Evolutionary conservation across 2,797 vertebrate species (phyloP).

Genomic region (Naso thynnoides): DNA sequence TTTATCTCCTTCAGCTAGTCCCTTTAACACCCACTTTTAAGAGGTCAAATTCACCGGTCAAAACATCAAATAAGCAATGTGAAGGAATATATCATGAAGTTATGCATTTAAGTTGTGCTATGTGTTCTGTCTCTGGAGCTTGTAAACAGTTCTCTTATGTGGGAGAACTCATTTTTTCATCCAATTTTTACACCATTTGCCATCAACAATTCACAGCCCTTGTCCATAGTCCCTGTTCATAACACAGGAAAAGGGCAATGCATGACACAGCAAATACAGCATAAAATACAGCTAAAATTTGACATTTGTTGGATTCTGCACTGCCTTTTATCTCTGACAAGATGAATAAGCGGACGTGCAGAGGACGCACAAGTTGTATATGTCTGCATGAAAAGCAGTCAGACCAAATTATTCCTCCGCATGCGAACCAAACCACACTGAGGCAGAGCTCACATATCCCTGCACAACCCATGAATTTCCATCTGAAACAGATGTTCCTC

Average conservation of each 20-base stretch:
- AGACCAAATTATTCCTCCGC: slow-evolving; percentile 73
- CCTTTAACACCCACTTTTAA: slow-evolving; percentile 1
- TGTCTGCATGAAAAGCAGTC: slow-evolving; percentile 64
- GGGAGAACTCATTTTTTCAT: slow-evolving; percentile 6
- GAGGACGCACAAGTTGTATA: slow-evolving; percentile 64
- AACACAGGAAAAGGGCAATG: slow-evolving; percentile 18
- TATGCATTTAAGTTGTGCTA: slow-evolving; percentile 8
- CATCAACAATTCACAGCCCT: slow-evolving; percentile 19
- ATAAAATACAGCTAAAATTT: neutral
- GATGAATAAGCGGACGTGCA: slow-evolving; percentile 45
- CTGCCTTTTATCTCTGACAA: slow-evolving; percentile 18
- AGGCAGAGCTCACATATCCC: slow-evolving; percentile 63
- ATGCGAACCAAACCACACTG: slow-evolving; percentile 77
- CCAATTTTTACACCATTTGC: slow-evolving; percentile 48
- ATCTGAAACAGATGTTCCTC: slow-evolving; percentile 81
- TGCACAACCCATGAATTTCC: slow-evolving; percentile 69
- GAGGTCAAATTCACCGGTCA: neutral
- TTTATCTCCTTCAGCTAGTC: neutral
- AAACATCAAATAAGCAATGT: neutral
- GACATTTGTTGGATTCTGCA: slow-evolving; percentile 32
- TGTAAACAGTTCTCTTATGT: neutral
- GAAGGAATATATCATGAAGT: neutral
- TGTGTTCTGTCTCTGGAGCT: slow-evolving; percentile 2
- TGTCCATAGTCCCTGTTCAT: slow-evolving; percentile 25
- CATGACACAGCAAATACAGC: neutral